These are phyloP conservation scores for Baccha elongata DNA, from an alignment of 2,888 invertebrate genomes.

Conservation along the genomic window DNA sequence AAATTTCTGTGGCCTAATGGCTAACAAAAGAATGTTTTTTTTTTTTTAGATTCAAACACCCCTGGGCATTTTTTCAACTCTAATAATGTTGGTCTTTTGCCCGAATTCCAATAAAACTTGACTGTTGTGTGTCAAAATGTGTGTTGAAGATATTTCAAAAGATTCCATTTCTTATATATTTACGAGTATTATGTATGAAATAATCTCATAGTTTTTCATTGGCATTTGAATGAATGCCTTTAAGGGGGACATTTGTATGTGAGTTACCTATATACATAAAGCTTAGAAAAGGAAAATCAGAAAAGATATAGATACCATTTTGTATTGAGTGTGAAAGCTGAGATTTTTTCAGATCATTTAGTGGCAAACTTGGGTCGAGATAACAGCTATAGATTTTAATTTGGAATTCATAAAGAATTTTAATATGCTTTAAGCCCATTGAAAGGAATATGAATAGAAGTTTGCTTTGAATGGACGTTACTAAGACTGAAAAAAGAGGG, in stretches of 20 bases:
- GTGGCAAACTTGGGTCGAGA: no score
- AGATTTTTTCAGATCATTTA: no score
- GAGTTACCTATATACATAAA: no score
- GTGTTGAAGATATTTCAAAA: not conserved
- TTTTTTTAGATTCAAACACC: not conserved
- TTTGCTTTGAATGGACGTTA: no score
- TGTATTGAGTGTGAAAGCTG: not conserved
- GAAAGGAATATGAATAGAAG: no score
- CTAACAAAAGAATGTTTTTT: not conserved
- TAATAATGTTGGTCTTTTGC: not conserved
- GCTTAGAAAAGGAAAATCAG: not conserved
- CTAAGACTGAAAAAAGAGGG: no score
- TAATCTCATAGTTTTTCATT: not conserved
- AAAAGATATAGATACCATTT: not conserved
- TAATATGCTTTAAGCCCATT: not conserved
- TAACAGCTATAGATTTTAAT: no score
- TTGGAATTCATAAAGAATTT: not conserved
- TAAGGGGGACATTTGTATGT: no score
- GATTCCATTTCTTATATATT: not conserved
- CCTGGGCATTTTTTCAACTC: not conserved
- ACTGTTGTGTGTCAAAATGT: not conserved
- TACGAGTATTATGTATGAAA: not conserved
- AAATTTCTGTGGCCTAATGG: not conserved
- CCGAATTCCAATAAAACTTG: not conserved
- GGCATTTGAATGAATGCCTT: slow-evolving; percentile 1